Conservation (phyloP, 2,797 vertebrate species). For the Tenualosa thibaudeaui region DNA sequence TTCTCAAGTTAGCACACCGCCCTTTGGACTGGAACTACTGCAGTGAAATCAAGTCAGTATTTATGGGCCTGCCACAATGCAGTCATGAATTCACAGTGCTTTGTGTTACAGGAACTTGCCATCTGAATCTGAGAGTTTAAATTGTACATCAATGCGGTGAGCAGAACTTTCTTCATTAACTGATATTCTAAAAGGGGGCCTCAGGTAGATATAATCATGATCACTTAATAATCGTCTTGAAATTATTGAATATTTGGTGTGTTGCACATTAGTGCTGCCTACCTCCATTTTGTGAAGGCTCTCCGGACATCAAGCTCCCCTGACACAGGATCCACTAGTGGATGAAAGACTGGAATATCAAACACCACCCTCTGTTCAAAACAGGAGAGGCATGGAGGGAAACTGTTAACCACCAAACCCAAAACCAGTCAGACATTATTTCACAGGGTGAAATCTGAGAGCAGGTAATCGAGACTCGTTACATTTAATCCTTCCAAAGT, state of each 20-base stretch:
- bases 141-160: too few relatives aligned
- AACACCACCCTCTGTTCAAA: slow-evolving; percentile 87
- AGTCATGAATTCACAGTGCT: not conserved
- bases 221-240: not conserved
- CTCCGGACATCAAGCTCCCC: slow-evolving; percentile 97
- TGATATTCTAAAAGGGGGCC: not conserved
- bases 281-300: slow-evolving; percentile 98
- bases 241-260: not conserved
- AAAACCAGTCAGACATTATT: too few relatives aligned
- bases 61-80: not conserved
- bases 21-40: not conserved
- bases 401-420: not conserved
- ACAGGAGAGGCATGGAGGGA: slow-evolving; percentile 45
- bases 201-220: not conserved
- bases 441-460: too few relatives aligned
- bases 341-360: slow-evolving; percentile 95
- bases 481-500: too few relatives aligned
- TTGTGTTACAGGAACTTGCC: not conserved
- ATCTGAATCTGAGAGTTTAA: not conserved
- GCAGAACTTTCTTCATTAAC: too few relatives aligned
- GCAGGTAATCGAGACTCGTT: too few relatives aligned
- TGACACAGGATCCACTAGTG: slow-evolving; percentile 90
- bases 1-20: not conserved
- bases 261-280: slow-evolving; percentile 37
- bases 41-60: not conserved